Evolutionary conservation across 2,113 vertebrate genomes (phyloP).

Genomic region (Larimichthys polyactis): DNA sequence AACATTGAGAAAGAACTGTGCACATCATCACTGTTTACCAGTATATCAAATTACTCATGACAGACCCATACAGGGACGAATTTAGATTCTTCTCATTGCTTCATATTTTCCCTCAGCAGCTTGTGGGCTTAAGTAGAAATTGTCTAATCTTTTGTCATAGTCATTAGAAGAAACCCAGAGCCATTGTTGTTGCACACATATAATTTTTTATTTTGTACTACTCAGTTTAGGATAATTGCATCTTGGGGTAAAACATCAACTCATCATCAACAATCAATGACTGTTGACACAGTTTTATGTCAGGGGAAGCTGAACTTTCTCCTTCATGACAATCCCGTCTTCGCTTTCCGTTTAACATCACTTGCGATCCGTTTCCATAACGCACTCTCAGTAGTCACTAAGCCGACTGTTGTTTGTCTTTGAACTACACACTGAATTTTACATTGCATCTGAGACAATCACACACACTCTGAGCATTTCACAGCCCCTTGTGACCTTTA

Average conservation of each 20-base stretch:
- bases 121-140: background rate
- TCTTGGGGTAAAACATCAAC: background rate
- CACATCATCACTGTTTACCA: background rate
- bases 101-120: background rate
- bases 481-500: conserved; percentile 55
- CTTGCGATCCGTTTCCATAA: conserved; percentile 52
- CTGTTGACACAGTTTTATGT: conserved; percentile 9
- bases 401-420: conserved; percentile 49
- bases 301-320: background rate
- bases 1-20: background rate
- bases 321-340: conserved; percentile 12
- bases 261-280: background rate
- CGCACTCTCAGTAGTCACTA: conserved; percentile 29
- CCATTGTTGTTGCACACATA: background rate
- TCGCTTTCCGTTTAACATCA: conserved; percentile 20
- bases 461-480: conserved; percentile 32
- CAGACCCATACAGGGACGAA: background rate
- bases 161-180: background rate
- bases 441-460: conserved; percentile 9
- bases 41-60: background rate
- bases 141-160: background rate
- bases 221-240: conserved; percentile 23
- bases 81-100: background rate
- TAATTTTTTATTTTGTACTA: background rate
- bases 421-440: conserved; percentile 17